Evolutionary conservation across 53 echinoderm and acorn worm genomes (phyloP), one percentile per base, ranked within the genome.

Genomic region (Echinometra lucunter): DNA sequence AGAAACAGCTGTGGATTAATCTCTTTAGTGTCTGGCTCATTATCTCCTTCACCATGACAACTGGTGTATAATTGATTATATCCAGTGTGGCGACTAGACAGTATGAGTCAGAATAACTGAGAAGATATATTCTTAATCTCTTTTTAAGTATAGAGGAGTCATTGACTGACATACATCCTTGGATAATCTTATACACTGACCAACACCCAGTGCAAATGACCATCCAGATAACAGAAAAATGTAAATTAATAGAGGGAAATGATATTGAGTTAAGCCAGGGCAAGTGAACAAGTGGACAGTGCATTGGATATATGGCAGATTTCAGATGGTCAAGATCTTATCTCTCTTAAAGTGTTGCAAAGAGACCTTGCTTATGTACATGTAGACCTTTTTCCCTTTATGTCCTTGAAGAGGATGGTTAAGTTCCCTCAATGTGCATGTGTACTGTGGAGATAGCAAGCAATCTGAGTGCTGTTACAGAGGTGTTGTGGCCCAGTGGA

Each of bases 1-100:
- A n/a, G 56, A 40, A 60, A 37, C 89, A 89, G 89, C 34, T 89
- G 89, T 37, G 13, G 37, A 37, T 89, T 38, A 60, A 58, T 89
- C 89, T 60, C 89, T 34, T 32, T 89, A 58, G 35, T 89, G 89
- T 89, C 89, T 89, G 89, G 57, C 60, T 60, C 38, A 89, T 89
- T 89, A 89, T 58, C 89, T 89, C 89, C 9, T 58, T 89, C 89
- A 38, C 89, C 89, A 89, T 89, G 89, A 34, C 89, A 89, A 89
- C 89, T 89, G 63, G 38, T 89, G 58, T 89, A 58, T 89, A 57
- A 89, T 60, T 60, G 60, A 89, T 58, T 11, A 45, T 28, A 47
- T 85, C 85, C 85, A 85, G 45, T 58, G 37, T 0, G 21, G 58
- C 19, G 89, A 89, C 89, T 58, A 89, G 89, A 89, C 89, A 19